Conservation (phyloP, 2,797 vertebrate species). For the Channa striata region DNA sequence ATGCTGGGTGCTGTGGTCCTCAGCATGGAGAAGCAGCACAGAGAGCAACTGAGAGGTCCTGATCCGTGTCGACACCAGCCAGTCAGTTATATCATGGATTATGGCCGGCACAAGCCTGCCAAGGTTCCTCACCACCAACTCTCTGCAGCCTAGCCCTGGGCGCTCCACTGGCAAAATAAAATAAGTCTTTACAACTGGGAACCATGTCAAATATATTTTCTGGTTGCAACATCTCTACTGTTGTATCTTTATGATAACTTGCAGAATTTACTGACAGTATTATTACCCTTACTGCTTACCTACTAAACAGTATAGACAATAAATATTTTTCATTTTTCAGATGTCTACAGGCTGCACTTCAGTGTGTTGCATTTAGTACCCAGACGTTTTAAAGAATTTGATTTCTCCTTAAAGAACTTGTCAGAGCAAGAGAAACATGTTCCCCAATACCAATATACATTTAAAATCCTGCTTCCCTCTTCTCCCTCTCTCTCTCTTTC, state of each 20-base stretch:
- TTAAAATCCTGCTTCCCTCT: conserved; percentile 27
- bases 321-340: conserved; percentile 19
- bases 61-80: conserved; percentile 90
- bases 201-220: background rate
- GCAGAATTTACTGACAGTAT: background rate
- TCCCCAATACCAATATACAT: conserved; percentile 44
- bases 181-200: background rate
- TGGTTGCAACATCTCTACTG: background rate
- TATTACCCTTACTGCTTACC: background rate
- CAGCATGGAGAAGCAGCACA: conserved; percentile 89
- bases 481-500: background rate
- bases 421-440: conserved; percentile 58
- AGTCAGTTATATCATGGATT: conserved; percentile 89
- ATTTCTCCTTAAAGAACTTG: conserved; percentile 43
- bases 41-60: conserved; percentile 90
- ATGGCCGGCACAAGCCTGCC: conserved; percentile 91
- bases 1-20: conserved; percentile 94
- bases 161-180: conserved; percentile 82
- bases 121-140: conserved; percentile 93
- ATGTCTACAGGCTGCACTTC: conserved; percentile 3
- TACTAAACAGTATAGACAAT: conserved; percentile 11
- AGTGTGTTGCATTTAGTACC: conserved; percentile 27
- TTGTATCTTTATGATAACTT: background rate
- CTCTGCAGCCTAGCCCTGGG: conserved; percentile 92
- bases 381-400: conserved; percentile 29